A percentile compares a stretch with the other conserved stretches of the same genome.
Evolutionary conservation across 2,113 vertebrate species (phyloP).

Genomic region (Lepisosteus oculatus): DNA sequence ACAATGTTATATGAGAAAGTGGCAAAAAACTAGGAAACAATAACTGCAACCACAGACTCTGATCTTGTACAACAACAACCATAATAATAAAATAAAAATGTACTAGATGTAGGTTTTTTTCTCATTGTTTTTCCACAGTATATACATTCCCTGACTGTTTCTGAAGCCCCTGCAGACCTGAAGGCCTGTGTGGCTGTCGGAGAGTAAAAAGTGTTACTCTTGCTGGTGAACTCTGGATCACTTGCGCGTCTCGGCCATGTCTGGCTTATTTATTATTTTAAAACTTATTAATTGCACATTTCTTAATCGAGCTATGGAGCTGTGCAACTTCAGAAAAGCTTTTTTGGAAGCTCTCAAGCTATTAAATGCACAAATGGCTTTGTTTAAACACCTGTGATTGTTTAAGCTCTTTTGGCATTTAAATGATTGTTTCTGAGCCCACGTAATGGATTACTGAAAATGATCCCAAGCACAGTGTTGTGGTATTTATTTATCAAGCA

Average conservation of each 20-base stretch:
- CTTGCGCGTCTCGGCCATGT: background rate
- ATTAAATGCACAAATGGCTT: background rate
- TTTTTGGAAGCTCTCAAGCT: constrained; percentile 5
- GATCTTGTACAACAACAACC: too few relatives aligned
- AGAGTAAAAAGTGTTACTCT: background rate
- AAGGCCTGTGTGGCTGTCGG: background rate
- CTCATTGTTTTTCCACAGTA: too few relatives aligned
- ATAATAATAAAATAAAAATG: too few relatives aligned
- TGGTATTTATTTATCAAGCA: constrained; percentile 13
- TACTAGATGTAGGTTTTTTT: too few relatives aligned
- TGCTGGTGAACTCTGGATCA: background rate
- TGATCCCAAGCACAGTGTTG: constrained; percentile 1
- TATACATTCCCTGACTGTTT: too few relatives aligned
- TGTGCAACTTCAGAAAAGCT: background rate
- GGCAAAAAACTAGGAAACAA: too few relatives aligned
- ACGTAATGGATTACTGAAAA: constrained; percentile 4
- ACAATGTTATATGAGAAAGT: too few relatives aligned
- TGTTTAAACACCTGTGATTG: constrained; percentile 8
- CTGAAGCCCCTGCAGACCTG: background rate
- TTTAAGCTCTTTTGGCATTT: constrained; percentile 16
- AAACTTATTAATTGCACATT: constrained; percentile 1
- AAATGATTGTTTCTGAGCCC: background rate
- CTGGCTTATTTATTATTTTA: constrained; percentile 2
- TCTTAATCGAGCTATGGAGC: background rate
- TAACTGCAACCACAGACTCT: too few relatives aligned